Base-by-base conservation (phyloP, 2,113 vertebrate species). In the rat (Rattus norvegicus) region DNA sequence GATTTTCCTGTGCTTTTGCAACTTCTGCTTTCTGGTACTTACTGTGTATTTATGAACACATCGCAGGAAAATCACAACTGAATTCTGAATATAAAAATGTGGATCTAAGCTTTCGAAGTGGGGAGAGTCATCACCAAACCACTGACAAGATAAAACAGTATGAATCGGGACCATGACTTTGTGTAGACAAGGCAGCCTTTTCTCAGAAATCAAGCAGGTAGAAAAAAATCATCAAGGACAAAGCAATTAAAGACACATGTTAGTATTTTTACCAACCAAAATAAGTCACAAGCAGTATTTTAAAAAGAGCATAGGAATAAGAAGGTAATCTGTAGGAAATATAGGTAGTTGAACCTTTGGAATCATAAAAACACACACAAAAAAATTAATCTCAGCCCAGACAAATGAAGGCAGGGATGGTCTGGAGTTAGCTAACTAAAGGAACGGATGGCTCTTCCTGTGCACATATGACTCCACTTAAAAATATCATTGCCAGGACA, bases 221-320 rank as follows among this genome's bases (percentile, higher is more conserved):
- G 87, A 75, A 36, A 92, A 70, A 80, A 52, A 28, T 36, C 30
- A 61, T 63, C 36, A 76, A 89, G 47, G 61, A 96, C 24, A 86
- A 93, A 75, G 14, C 56, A 61, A 91, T 83, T 43, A 83, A 73
- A 95, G 88, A 95, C 67, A 65, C 24, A 67, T 73, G 65, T 75
- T 56, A 76, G 43, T 28, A 84, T 61, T 90, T 88, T 93, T 77
- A 65, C 26, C 67, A 61, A 93, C 17, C 36, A 36, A 94, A 95
- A 81, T 56, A 85, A 96, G 94, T 83, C 16, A 49, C 73, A 65
- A 52, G 72, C 67, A 39, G 43, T 52, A 75, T 94, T 92, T 94
- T 43, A 69, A 85, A 70, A 67, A 30, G 52, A 81, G 19, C 0
- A 30, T 77, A 77, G 28, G 43, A 49, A 0, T 24, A 39, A 94